Conservation (phyloP, 2,113 vertebrate genomes). For the Platanista minor region DNA sequence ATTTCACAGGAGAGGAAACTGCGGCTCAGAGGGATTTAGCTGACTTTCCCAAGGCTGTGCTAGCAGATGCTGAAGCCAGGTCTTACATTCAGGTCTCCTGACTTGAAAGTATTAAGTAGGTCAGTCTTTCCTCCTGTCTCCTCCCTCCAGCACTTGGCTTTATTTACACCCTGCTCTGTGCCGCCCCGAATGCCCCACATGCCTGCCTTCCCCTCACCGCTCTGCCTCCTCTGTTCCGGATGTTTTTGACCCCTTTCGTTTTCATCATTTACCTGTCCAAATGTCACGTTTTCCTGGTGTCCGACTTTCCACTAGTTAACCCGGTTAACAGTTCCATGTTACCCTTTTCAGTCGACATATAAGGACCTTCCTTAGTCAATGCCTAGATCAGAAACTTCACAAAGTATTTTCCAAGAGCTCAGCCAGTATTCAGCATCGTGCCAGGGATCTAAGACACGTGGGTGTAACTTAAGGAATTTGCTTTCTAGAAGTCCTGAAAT, state of each 20-base stretch:
- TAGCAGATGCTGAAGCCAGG: neutral
- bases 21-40: neutral
- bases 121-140: neutral
- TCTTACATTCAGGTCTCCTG: neutral
- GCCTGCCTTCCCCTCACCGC: neutral
- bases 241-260: too few species aligned
- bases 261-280: neutral
- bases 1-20: neutral
- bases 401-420: neutral
- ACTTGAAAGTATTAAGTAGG: neutral
- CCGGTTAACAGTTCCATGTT: neutral
- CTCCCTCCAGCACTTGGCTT: neutral
- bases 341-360: neutral
- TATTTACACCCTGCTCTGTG: neutral
- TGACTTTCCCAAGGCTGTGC: neutral
- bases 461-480: neutral
- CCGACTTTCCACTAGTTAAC: neutral
- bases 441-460: neutral
- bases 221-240: neutral
- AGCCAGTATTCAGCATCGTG: neutral
- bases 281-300: neutral
- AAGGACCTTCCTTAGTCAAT: neutral
- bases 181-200: fast-evolving
- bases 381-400: neutral
- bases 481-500: neutral